These are phyloP conservation scores for pig (Sus scrofa) DNA, from an alignment of 2,113 vertebrate species.

Conservation along the genomic window T2T-Sscrofa CM000824.6:165349001-165349500, in stretches of 20 bases:
- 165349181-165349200: not conserved
- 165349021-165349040: not conserved
- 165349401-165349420: slow-evolving; percentile 40
- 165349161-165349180: slow-evolving; percentile 88
- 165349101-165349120: slow-evolving; percentile 99
- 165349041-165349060: slow-evolving; percentile 35
- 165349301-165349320: not conserved
- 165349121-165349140: slow-evolving; percentile 95
- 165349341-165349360: not conserved
- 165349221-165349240: not conserved
- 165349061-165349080: not conserved
- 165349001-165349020: not conserved
- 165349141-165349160: slow-evolving; percentile 95
- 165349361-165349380: not conserved
- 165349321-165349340: not conserved
- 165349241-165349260: slow-evolving; percentile 21
- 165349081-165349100: slow-evolving; percentile 73
- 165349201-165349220: not conserved
- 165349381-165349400: not conserved
- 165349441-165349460: not conserved
- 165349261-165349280: not conserved
- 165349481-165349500: not conserved
- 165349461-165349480: not conserved
- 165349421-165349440: not conserved
- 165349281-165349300: not conserved